A percentile compares a stretch with the other conserved stretches of the same genome.
These are phyloP conservation scores for Junonia oenone DNA, from an alignment of 2,888 invertebrate genomes.

Conservation along the genomic window DNA sequence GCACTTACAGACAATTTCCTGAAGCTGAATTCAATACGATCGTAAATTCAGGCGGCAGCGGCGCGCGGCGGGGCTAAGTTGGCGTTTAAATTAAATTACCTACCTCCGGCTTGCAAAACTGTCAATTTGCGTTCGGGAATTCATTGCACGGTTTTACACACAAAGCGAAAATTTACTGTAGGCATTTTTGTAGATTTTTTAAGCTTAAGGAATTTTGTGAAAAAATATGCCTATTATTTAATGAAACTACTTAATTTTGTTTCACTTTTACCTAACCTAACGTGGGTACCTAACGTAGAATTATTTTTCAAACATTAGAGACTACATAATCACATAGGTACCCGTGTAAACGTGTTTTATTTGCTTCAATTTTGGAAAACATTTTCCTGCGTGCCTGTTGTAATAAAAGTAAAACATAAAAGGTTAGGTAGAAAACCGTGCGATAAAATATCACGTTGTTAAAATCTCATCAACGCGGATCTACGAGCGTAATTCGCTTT, in stretches of 20 bases:
- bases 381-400: no score
- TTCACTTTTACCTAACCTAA: no score
- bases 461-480: conserved; percentile 12
- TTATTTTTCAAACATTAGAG: no score
- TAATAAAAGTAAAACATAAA: no score
- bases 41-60: conserved; percentile 6
- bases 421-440: neutral
- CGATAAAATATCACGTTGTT: conserved; percentile 3
- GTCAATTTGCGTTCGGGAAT: conserved; percentile 11
- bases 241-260: no score
- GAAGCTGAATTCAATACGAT: conserved; percentile 6
- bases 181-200: neutral
- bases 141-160: neutral
- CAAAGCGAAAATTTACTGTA: neutral
- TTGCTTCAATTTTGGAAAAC: no score
- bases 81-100: conserved; percentile 20
- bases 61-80: conserved; percentile 10
- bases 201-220: no score
- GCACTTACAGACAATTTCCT: conserved; percentile 11
- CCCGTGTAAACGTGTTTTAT: no score
- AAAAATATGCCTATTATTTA: no score
- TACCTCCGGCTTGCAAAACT: conserved; percentile 14
- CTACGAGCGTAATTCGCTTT: conserved; percentile 2
- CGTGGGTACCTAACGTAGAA: no score
- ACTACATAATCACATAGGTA: no score